Evolutionary conservation across 2,113 vertebrate species (phyloP), one percentile per base, ranked within the genome.

Genomic region (Rafetus swinhoei): DNA sequence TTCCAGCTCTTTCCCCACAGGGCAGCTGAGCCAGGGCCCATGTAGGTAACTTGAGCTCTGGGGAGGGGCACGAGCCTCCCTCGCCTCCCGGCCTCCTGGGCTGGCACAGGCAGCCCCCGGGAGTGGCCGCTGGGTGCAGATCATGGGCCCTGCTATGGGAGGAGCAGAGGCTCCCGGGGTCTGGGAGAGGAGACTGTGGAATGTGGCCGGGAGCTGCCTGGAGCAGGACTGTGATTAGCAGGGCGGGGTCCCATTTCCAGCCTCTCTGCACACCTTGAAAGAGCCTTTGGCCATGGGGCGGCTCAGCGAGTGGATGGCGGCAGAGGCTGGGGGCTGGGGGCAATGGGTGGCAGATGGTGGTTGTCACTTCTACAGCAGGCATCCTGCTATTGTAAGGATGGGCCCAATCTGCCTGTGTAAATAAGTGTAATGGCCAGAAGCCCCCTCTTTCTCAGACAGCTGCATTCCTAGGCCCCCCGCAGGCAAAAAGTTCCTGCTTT

Each of bases 361-460:
- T 54, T 32, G 1, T 53, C 72, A 82, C 14, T 72, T 55, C 19
- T 15, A 7, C 5, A 16, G 69, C 53, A 25, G 72, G 50, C 6
- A 15, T n/a, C 7, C 39, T 50, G 60, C 53, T 32, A 50, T 2
- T 54, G 57, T n/a, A 4, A 8, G 3, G 21, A 52, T 21, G 59
- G 24, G 85, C 53, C 13, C 8, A 2, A 0, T 2, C 2, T 45
- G 80, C 45, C 77, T 4, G 0, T 76, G 21, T 45, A 39, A 76
- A 76, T 24, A 24, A 45, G 12, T 25, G 39, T 77, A 22, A 50
- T 25, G 39, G 24, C 25, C 39, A 77, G 39, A 76, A 19, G 32
- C 65, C 32, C 25, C 50, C 54, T 87, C 59, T 45, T 45, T 5
- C 81, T 13, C 59, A 16, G 29, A 18, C 39, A 16, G 7, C 0